phyloP scores from a whole-genome alignment of 2,113 vertebrate genomes.

The Caloenas nicobarica region DNA sequence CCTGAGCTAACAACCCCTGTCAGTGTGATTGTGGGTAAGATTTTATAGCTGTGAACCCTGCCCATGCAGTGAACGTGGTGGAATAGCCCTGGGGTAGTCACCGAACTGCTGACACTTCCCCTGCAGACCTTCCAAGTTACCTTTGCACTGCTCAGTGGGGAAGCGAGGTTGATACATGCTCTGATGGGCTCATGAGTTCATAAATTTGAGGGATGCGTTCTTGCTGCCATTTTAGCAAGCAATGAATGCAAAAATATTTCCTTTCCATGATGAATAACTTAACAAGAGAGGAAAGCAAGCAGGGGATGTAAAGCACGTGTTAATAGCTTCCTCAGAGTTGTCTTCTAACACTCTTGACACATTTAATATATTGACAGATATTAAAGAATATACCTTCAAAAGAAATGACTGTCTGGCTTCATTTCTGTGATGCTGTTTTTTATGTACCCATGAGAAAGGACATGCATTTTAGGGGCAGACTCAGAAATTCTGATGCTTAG shows the following conservation, averaged over 20 bases:
- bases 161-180: not conserved
- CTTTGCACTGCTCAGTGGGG: not conserved
- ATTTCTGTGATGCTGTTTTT: not conserved
- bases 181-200: not conserved
- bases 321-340: not conserved
- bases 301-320: not conserved
- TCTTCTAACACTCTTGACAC: not conserved
- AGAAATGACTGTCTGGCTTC: not conserved
- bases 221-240: not conserved
- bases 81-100: not conserved
- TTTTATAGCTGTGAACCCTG: not conserved
- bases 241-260: not conserved
- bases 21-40: not conserved
- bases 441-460: not conserved
- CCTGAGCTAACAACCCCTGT: not conserved
- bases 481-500: not conserved
- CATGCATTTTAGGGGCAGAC: not conserved
- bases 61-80: rapidly evolving
- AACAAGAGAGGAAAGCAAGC: not conserved
- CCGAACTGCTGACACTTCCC: not conserved
- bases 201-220: not conserved
- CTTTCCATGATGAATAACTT: not conserved
- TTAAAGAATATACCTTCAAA: not conserved
- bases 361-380: not conserved
- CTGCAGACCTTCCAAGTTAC: not conserved